Evolutionary conservation across 2,797 vertebrate genomes (phyloP).

Genomic region (Enteromius viviparus): DNA sequence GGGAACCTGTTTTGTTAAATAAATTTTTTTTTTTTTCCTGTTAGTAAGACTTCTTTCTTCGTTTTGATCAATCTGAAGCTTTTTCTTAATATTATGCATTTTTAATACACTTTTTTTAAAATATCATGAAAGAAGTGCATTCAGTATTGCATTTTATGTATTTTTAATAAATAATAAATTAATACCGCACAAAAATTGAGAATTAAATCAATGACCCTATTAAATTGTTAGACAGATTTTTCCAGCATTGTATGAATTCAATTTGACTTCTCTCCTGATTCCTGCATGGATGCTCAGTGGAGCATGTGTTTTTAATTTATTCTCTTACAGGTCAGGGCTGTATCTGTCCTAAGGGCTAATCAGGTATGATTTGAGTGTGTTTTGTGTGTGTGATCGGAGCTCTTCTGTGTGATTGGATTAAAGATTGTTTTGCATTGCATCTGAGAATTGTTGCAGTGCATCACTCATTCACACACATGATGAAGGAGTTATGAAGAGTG

Average conservation of each 20-base stretch:
- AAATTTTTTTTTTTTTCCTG: too few species aligned
- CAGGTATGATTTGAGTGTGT: constrained; percentile 17
- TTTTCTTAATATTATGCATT: too few species aligned
- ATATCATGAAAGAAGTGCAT: background rate
- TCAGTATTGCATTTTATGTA: background rate
- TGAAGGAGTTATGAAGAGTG: constrained; percentile 1
- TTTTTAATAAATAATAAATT: background rate
- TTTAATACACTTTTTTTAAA: background rate
- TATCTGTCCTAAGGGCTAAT: constrained; percentile 16
- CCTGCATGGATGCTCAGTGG: constrained; percentile 12
- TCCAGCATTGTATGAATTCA: background rate
- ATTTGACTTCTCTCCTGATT: constrained; percentile 11
- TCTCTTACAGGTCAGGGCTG: constrained; percentile 32
- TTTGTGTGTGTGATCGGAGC: constrained; percentile 9
- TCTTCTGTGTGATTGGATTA: constrained; percentile 28
- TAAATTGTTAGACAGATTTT: background rate
- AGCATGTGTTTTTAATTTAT: constrained; percentile 38
- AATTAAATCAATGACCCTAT: background rate
- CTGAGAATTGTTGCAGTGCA: background rate
- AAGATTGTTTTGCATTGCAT: constrained; percentile 22
- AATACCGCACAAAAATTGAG: background rate
- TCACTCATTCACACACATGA: constrained; percentile 22
- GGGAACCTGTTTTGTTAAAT: too few species aligned
- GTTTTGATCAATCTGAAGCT: too few species aligned
- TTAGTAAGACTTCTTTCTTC: too few species aligned